These are phyloP conservation scores for Epinotia demarniana DNA, from an alignment of 2,888 invertebrate genomes.

Conservation along the genomic window DNA sequence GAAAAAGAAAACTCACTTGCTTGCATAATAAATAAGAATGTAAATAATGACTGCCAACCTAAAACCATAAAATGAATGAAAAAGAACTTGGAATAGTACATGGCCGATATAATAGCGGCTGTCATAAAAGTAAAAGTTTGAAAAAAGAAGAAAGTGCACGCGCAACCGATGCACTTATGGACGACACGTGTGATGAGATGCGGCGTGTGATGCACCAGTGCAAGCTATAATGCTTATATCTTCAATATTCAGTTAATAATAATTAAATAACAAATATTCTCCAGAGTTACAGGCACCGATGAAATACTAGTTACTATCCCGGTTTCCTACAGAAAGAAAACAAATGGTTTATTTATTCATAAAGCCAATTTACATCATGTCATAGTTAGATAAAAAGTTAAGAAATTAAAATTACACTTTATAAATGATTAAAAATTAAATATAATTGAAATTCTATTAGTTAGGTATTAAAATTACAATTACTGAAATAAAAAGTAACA, in stretches of 20 bases:
- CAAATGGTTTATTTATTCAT: no score
- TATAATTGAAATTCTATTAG: no score
- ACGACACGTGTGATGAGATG: constrained; percentile 61
- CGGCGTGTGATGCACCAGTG: constrained; percentile 28
- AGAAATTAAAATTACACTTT: no score
- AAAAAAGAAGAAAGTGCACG: constrained; percentile 46
- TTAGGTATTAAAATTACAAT: no score
- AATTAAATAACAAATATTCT: no score
- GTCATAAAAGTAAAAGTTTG: constrained; percentile 48
- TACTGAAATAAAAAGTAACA: no score
- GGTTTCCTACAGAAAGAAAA: no score
- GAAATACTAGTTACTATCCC: no score
- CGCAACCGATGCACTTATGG: constrained; percentile 61
- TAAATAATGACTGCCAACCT: constrained; percentile 3
- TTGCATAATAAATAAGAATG: neutral
- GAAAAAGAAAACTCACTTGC: neutral
- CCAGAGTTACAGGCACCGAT: no score
- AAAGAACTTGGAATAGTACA: neutral
- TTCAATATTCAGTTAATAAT: neutral
- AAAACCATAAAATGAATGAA: neutral
- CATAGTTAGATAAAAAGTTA: no score
- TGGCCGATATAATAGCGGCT: constrained; percentile 46
- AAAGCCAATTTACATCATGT: no score
- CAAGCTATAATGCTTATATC: constrained; percentile 3
- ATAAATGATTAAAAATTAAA: no score